These are phyloP conservation scores for Argyresthia goedartella DNA, from an alignment of 2,888 invertebrate species.

Conservation along the genomic window DNA sequence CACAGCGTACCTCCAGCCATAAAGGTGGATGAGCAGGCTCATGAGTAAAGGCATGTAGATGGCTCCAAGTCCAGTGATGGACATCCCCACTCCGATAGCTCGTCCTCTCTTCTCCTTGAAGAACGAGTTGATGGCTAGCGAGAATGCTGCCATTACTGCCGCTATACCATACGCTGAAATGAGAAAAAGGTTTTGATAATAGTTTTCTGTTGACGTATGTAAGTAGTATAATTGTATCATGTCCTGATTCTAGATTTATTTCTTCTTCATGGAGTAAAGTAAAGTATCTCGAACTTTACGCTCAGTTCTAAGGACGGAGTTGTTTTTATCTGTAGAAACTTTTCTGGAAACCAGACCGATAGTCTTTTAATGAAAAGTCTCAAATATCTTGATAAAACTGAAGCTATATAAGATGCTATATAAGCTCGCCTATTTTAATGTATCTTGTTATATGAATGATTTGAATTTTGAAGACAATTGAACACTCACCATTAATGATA, in stretches of 20 bases:
- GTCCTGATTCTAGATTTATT: background rate
- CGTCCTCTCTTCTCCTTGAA: constrained; percentile 73
- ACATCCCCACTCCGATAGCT: constrained; percentile 75
- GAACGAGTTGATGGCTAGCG: constrained; percentile 75
- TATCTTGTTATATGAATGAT: too few species aligned
- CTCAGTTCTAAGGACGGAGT: too few species aligned
- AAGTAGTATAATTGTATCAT: background rate
- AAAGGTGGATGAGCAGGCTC: constrained; percentile 64
- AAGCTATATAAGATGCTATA: too few species aligned
- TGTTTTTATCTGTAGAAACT: too few species aligned
- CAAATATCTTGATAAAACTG: too few species aligned
- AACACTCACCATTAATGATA: constrained; percentile 76
- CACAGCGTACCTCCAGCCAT: constrained; percentile 73
- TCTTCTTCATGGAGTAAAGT: background rate
- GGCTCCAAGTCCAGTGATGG: constrained; percentile 76
- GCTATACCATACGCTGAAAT: constrained; percentile 74
- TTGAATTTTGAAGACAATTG: too few species aligned
- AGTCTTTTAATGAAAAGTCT: too few species aligned
- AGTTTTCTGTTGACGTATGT: background rate
- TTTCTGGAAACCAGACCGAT: too few species aligned
- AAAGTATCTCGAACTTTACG: too few species aligned
- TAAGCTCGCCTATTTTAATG: too few species aligned
- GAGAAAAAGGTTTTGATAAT: constrained; percentile 5
- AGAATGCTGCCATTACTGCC: constrained; percentile 72
- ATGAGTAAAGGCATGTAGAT: constrained; percentile 75